Evolutionary conservation across 2,797 vertebrate species (phyloP).

Genomic region (Halcyon smyrnensis): DNA sequence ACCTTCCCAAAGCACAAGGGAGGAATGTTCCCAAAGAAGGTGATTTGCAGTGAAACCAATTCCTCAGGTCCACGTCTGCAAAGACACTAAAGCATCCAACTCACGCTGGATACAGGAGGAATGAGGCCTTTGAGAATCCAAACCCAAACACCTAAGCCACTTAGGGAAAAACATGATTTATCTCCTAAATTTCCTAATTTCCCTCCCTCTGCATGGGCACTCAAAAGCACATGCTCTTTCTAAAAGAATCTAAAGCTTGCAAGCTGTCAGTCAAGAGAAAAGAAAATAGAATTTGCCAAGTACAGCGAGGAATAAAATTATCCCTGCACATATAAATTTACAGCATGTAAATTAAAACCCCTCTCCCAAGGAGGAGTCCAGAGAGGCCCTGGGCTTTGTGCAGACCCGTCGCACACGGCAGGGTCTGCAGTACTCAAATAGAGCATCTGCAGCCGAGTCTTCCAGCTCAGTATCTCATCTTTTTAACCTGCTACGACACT

Average conservation of each 20-base stretch:
- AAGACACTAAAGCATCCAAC: not conserved
- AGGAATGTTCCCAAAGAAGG: not conserved
- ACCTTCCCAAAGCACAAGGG: not conserved
- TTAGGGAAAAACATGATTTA: not conserved
- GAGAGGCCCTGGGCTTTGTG: not conserved
- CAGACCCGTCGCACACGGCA: not conserved
- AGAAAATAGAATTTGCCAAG: not conserved
- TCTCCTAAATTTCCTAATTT: not conserved
- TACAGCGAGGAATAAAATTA: not conserved
- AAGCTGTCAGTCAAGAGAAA: not conserved
- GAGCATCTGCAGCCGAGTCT: rapidly evolving
- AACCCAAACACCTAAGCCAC: not conserved
- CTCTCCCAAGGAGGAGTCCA: not conserved
- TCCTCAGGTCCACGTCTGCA: not conserved
- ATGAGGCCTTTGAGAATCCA: not conserved
- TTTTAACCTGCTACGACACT: rapidly evolving
- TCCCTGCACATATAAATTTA: not conserved
- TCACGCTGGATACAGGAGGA: not conserved
- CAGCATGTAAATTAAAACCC: not conserved
- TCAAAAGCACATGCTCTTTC: not conserved
- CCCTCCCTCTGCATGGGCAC: not conserved
- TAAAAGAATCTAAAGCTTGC: not conserved
- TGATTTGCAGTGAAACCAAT: not conserved
- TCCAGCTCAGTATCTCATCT: not conserved
- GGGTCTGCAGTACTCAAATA: not conserved